Base-by-base conservation (phyloP, 2,113 vertebrate genomes). In the Oenanthe melanoleuca region DNA sequence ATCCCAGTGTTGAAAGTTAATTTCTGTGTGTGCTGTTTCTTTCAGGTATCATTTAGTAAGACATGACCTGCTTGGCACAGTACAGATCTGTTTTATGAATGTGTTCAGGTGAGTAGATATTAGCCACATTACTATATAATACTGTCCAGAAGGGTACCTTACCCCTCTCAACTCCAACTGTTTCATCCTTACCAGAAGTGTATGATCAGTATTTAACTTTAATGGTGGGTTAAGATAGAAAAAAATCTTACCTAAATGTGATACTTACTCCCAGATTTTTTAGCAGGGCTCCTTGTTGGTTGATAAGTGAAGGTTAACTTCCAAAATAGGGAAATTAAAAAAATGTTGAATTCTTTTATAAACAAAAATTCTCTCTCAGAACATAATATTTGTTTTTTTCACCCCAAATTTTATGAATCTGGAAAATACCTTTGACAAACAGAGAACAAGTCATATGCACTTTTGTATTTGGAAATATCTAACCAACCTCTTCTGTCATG, bases 61-160 rank as follows among this genome's bases (percentile, higher is more conserved):
- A 44, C 28, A 37, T 16, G 34, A 64, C 8, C 9, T 52, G 11
- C 79, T 92, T 69, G n/a, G 31, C 25, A 70, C 25, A 23, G 15
- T 44, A 40, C 20, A 44, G 15, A 45, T 57, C 15, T 33, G 19
- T 34, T 83, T 83, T 49, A 57, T 60, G n/a, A 65, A 69, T 37
- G 4, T 44, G 9, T 56, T 57, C 86, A 52, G 4, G 7, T 72
- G 53, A 77, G 23, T 23, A 45, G 9, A 3, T 75, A 15, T 80
- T 86, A 53, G 60, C 6, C 14, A 22, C 1, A 8, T 38, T 44
- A 22, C 56, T 0, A 0, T 34, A 40, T 4, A 40, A 22, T 17
- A 34, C 14, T 84, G 12, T 65, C 20, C 37, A 80, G 50, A 60
- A 89, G 23, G 12, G 5, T 22, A 47, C 12, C 31, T 75, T 64